Percentiles rank a stretch among this genome's conserved stretches.
Conservation (phyloP, 2,797 vertebrate species). For the Glyptemys insculpta region DNA sequence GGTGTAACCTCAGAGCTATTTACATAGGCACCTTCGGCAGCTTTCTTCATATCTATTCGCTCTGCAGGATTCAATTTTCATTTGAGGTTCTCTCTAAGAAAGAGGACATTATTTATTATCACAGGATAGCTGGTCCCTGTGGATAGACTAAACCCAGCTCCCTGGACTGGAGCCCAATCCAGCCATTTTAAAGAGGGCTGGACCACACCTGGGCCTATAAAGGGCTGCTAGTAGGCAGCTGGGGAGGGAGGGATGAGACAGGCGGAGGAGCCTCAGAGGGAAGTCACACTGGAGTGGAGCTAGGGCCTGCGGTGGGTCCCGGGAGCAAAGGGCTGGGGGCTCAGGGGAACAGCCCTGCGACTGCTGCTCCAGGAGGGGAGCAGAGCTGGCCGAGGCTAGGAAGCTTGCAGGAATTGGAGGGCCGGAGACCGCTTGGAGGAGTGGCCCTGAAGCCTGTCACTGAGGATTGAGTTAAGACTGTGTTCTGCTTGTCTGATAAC, state of each 20-base stretch:
- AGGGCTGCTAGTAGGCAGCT: not conserved
- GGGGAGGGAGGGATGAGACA: not conserved
- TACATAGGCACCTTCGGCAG: not conserved
- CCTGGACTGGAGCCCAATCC: not conserved
- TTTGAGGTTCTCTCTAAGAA: not conserved
- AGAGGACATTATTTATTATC: not conserved
- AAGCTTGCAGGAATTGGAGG: not conserved
- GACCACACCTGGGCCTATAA: not conserved
- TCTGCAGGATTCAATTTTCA: not conserved
- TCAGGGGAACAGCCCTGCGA: not conserved
- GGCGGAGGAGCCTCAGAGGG: not conserved
- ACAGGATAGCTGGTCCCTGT: not conserved
- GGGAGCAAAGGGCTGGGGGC: not conserved
- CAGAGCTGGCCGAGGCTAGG: not conserved
- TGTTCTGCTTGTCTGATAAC: not conserved
- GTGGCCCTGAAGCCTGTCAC: not conserved
- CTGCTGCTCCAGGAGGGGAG: not conserved
- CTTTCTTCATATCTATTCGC: not conserved
- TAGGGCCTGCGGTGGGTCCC: not conserved
- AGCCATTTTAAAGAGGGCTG: not conserved
- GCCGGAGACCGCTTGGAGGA: not conserved
- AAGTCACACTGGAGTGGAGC: not conserved
- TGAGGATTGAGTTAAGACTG: not conserved
- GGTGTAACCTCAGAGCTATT: not conserved
- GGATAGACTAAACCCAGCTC: not conserved